A percentile compares a stretch with the other conserved stretches of the same genome.
These are phyloP conservation scores for Blastomussa wellsi DNA, from an alignment of 92 coral and sea anemone species.

Conservation along the genomic window DNA sequence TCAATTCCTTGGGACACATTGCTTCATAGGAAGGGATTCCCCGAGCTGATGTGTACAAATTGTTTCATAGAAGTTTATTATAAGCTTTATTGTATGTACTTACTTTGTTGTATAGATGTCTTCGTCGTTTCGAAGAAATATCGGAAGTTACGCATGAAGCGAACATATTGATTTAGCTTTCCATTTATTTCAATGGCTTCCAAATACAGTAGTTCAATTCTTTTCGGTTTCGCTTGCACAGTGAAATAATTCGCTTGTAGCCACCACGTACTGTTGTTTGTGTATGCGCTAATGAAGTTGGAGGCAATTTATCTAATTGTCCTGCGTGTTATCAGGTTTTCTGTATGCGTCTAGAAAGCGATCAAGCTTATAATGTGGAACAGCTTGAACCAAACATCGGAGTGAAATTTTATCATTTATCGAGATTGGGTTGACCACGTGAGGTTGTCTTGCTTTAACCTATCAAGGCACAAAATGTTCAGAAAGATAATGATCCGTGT, in stretches of 20 bases:
- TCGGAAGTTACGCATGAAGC: background rate
- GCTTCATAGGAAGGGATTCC: background rate
- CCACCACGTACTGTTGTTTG: background rate
- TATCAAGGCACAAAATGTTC: background rate
- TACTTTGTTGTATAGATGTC: background rate
- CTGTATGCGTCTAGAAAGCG: too few species aligned
- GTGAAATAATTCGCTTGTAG: background rate
- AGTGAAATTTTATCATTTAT: too few species aligned
- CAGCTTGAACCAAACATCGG: background rate
- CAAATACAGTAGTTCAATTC: background rate
- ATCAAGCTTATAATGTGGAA: background rate
- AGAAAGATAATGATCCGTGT: background rate
- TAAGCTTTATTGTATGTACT: background rate
- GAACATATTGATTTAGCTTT: background rate
- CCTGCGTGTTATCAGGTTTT: too few species aligned
- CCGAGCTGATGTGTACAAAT: background rate
- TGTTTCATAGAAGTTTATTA: background rate
- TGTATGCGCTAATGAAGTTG: background rate
- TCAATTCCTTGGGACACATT: background rate
- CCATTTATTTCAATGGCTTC: background rate
- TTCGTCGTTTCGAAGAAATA: background rate
- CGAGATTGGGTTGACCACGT: too few species aligned
- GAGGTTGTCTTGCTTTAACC: background rate
- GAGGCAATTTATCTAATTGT: background rate
- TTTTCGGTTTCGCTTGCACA: constrained; percentile 2